phyloP scores from a whole-genome alignment of 2,888 invertebrate genomes.

The Smittia sp. region DNA sequence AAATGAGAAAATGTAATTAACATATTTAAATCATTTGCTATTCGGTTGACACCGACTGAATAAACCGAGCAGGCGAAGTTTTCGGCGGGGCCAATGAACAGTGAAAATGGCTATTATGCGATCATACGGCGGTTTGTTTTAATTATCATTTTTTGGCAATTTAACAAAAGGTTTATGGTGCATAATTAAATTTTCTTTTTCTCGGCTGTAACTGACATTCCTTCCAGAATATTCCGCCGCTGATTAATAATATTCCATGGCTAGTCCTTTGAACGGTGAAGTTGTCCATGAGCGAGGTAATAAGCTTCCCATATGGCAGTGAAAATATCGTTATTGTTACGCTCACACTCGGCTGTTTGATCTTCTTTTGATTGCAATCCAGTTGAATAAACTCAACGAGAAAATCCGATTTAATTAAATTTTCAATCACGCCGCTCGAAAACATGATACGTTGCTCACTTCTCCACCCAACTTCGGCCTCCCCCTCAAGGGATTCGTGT shows the following conservation, averaged over 20 bases:
- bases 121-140: conserved; percentile 1
- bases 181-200: background rate
- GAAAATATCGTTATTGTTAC: no score
- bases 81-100: background rate
- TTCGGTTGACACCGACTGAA: background rate
- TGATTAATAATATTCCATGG: background rate
- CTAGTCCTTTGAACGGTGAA: no score
- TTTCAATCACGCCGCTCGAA: background rate
- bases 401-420: background rate
- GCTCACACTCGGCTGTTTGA: no score
- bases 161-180: background rate
- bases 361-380: no score
- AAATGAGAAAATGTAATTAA: conserved; percentile 25
- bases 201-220: background rate
- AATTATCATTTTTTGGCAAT: conserved; percentile 5
- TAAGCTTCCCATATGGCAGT: no score
- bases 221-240: background rate
- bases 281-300: no score
- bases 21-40: conserved; percentile 24
- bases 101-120: background rate
- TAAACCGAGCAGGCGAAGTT: conserved; percentile 11
- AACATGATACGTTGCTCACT: no score
- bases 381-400: no score
- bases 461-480: no score
- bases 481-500: background rate